A percentile compares a stretch with the other conserved stretches of the same genome.
Evolutionary conservation across 2,113 vertebrate species (phyloP).

Genomic region (Pedionomus torquatus): DNA sequence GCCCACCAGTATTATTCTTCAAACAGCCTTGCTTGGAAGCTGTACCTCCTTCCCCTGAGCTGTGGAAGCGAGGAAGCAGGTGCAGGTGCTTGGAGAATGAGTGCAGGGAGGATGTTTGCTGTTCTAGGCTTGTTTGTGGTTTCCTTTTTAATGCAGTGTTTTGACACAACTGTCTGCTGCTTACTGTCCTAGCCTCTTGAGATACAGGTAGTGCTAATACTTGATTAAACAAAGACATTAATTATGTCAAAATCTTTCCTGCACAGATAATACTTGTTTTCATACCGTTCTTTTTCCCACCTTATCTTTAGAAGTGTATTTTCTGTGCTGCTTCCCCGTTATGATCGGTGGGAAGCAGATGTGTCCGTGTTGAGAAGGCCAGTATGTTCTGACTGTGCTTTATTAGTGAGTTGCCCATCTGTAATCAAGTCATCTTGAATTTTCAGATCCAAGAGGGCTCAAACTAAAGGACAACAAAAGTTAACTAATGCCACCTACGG

Average conservation of each 20-base stretch:
- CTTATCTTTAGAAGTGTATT: background rate
- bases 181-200: background rate
- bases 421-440: background rate
- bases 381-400: background rate
- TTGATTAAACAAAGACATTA: conserved; percentile 14
- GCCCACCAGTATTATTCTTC: background rate
- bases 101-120: background rate
- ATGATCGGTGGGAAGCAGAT: background rate
- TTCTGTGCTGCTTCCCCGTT: background rate
- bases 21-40: background rate
- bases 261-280: background rate
- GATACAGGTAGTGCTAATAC: background rate
- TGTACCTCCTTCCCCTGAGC: background rate
- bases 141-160: background rate
- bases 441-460: conserved; percentile 17
- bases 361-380: background rate
- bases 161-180: background rate
- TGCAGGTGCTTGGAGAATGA: background rate
- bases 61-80: conserved; percentile 6
- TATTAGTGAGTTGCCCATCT: background rate
- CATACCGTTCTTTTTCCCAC: background rate
- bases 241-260: background rate
- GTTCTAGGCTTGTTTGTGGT: background rate
- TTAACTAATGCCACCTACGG: background rate
- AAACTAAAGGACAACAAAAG: background rate